Percentiles rank a stretch among this genome's conserved stretches.
phyloP scores from a whole-genome alignment of 1,140 invertebrate species.

The Caenorhabditis briggsae region DNA sequence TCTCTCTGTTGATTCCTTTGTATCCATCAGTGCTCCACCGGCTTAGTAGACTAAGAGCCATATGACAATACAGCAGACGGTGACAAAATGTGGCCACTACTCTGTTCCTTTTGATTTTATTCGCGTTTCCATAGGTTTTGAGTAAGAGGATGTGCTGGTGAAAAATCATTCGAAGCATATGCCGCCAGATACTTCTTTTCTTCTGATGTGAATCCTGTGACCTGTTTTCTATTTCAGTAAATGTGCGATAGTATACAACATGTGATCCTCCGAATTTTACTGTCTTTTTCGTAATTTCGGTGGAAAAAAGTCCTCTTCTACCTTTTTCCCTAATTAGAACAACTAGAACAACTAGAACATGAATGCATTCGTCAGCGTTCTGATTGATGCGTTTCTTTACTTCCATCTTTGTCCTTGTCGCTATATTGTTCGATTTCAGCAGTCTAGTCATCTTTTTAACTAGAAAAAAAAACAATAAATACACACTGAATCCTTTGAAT shows the following conservation, averaged over 20 bases:
- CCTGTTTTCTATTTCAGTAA: background rate
- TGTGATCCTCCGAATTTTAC: constrained; percentile 12
- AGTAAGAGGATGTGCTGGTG: background rate
- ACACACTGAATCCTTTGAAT: background rate
- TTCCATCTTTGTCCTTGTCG: constrained; percentile 19
- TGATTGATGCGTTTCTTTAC: constrained; percentile 42
- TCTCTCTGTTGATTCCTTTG: background rate
- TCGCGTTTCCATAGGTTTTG: constrained; percentile 27
- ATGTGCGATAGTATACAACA: background rate
- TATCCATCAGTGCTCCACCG: background rate
- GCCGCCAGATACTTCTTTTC: constrained; percentile 40
- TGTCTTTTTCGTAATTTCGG: background rate
- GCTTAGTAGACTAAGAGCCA: background rate
- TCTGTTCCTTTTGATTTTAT: constrained; percentile 1
- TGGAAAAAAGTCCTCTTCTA: background rate
- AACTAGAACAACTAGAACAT: constrained; percentile 3
- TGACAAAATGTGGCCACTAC: constrained; percentile 26
- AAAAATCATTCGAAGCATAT: constrained; percentile 19
- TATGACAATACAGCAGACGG: constrained; percentile 46
- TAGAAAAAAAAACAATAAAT: background rate
- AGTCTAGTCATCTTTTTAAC: background rate
- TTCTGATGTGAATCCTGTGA: background rate
- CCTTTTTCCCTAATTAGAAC: constrained; percentile 13
- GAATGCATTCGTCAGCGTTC: background rate
- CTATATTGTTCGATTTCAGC: constrained; percentile 21